Evolutionary conservation across 2,113 vertebrate genomes (phyloP), one percentile per base, ranked within the genome.

Genomic region (Cryptotis parvus): DNA sequence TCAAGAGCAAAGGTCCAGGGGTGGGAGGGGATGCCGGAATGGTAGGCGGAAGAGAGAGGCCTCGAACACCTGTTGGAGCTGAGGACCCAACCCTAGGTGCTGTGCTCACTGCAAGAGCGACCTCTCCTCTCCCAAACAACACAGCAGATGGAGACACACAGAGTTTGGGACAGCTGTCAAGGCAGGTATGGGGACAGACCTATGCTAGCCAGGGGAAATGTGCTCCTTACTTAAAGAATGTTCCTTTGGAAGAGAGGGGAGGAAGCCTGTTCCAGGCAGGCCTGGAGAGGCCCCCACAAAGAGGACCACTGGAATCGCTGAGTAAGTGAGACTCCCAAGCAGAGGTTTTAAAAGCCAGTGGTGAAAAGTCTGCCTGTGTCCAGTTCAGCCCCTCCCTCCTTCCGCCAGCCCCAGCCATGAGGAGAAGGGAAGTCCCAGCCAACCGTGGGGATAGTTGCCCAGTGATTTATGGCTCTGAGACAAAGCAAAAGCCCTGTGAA

Each of bases 391-490:
- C 69, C 77, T 68, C 84, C 96, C 90, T 94, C 94, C 94, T 93
- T 86, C 78, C 52, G 85, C 92, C 95, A 94, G 45, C 70, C 89
- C 76, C 92, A 85, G 84, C 87, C 87, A 72, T 24, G 55, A 58
- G 92, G 94, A 94, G 77, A 94, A 97, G 92, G 92, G 91, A 93
- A 94, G 92, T 84, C 3, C 0, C 52, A 72, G 96, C 96, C 94
- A 95, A 97, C 88, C 63, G 9, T 93, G 94, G 96, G 97, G 95
- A 96, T 73, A 86, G 96, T 90, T 0, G 58, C 70, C 82, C 1
- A 89, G 96, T 97, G 97, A 97, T 97, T 98, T 97, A 98, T 98
- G 95, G 91, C 96, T 94, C 96, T 41, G 2, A 39, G 96, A 97
- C 97, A 97, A 97, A 96, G 93, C 96, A 97, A 97, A 96, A 94